phyloP scores from a whole-genome alignment of 1,140 invertebrate species.

The Orchesella cincta region DNA sequence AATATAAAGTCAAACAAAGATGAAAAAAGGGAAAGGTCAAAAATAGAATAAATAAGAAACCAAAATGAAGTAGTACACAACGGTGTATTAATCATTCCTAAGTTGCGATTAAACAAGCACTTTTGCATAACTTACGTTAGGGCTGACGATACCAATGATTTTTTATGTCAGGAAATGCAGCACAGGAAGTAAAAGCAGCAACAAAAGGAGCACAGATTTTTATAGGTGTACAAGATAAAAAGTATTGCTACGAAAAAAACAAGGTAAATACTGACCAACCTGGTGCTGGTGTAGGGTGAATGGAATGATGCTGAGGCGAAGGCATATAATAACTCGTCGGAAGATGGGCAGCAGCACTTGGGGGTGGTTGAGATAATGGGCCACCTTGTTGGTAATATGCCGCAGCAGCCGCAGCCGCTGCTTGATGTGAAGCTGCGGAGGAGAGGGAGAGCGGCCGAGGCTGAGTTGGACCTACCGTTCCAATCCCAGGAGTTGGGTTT shows the following conservation, averaged over 20 bases:
- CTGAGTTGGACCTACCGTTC: conserved; percentile 29
- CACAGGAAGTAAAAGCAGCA: conserved; percentile 13
- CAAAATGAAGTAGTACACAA: background rate
- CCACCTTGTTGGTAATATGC: conserved; percentile 39
- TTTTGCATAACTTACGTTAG: conserved; percentile 27
- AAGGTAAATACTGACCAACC: conserved; percentile 51
- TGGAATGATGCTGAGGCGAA: conserved; percentile 46
- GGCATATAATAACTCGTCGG: conserved; percentile 16
- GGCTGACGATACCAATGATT: conserved; percentile 21
- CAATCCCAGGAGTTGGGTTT: conserved; percentile 34
- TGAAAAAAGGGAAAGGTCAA: conserved; percentile 21
- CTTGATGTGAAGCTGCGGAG: conserved; percentile 34
- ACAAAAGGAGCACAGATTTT: conserved; percentile 10
- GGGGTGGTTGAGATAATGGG: conserved; percentile 24
- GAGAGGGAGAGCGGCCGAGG: conserved; percentile 36
- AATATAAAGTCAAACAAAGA: conserved; percentile 26
- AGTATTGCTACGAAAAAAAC: conserved; percentile 21
- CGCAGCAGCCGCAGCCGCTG: conserved; percentile 31
- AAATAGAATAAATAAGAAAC: background rate
- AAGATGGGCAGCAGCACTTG: conserved; percentile 27
- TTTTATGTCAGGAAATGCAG: conserved; percentile 28
- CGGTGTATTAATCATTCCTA: background rate
- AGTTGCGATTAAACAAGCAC: background rate
- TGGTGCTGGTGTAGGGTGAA: conserved; percentile 46
- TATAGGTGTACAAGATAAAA: conserved; percentile 6